Conservation (phyloP, 2,797 vertebrate species). For the Halcyon leucocephala region DNA sequence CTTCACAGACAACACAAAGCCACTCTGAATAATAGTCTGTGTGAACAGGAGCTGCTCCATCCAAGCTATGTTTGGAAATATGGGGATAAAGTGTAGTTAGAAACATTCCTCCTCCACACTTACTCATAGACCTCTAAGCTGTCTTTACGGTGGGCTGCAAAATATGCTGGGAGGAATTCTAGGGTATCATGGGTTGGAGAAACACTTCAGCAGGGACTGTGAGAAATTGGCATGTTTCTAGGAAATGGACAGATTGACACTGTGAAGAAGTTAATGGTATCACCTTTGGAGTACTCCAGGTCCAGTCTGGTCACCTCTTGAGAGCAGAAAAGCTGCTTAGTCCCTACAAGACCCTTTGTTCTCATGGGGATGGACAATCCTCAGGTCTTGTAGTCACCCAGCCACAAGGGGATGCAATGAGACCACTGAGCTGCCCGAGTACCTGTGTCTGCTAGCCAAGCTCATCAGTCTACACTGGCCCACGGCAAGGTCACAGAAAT, state of each 20-base stretch:
- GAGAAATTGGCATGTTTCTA: neutral
- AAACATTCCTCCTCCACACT: constrained; percentile 41
- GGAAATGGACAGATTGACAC: neutral
- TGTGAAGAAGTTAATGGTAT: neutral
- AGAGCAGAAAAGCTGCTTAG: neutral
- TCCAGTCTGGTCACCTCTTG: neutral
- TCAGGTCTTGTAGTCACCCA: neutral
- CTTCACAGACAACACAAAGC: neutral
- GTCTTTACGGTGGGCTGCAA: neutral
- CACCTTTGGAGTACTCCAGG: neutral
- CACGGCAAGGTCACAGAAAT: neutral
- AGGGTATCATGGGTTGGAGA: neutral
- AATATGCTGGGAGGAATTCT: neutral
- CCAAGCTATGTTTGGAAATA: constrained; percentile 31
- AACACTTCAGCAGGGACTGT: neutral
- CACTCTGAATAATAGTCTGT: neutral
- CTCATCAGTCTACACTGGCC: neutral
- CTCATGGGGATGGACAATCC: neutral
- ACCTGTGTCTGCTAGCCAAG: neutral
- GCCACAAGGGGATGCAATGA: constrained; percentile 47
- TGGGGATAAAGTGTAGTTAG: neutral
- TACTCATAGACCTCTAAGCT: neutral
- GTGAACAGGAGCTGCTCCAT: neutral
- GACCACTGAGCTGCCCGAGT: neutral
- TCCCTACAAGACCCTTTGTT: neutral